Percentiles rank a stretch among this genome's conserved stretches.
Evolutionary conservation across 1,140 invertebrate species (phyloP).

Genomic region (Stenopsyche tienmushanensis): DNA sequence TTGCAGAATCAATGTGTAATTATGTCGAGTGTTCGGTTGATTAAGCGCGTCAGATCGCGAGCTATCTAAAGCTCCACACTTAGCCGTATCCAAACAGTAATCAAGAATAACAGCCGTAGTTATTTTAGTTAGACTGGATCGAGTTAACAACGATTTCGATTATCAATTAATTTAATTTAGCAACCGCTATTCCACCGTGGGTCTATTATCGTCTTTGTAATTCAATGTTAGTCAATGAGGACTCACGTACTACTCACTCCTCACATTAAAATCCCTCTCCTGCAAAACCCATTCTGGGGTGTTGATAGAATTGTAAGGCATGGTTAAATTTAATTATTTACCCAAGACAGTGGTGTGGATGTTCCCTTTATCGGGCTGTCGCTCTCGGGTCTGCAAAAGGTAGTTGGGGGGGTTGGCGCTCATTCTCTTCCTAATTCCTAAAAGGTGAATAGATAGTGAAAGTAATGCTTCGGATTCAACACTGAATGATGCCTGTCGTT

Average conservation of each 20-base stretch:
- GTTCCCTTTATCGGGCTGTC: too few species aligned
- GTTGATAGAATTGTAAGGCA: slow-evolving; percentile 35
- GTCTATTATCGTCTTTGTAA: slow-evolving; percentile 11
- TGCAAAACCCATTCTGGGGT: too few species aligned
- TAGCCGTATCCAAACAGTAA: not conserved
- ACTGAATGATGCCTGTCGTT: not conserved
- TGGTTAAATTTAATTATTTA: slow-evolving; percentile 37
- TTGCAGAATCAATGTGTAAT: too few species aligned
- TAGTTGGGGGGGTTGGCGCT: not conserved
- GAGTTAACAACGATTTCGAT: slow-evolving; percentile 16
- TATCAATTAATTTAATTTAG: slow-evolving; percentile 18
- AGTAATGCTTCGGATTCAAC: not conserved
- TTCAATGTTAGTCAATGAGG: not conserved
- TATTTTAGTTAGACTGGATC: not conserved
- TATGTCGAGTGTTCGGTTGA: too few species aligned
- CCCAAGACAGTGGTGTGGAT: slow-evolving; percentile 16
- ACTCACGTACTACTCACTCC: slow-evolving; percentile 2
- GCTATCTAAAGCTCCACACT: too few species aligned
- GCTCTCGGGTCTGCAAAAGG: too few species aligned
- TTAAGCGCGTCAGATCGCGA: too few species aligned
- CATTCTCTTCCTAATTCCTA: not conserved
- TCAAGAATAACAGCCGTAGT: not conserved
- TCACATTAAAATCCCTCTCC: too few species aligned
- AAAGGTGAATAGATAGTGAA: not conserved
- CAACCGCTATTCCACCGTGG: slow-evolving; percentile 1